Evolutionary conservation across 2,113 vertebrate species (phyloP), one percentile per base, ranked within the genome.

Genomic region (Globicephala melas): DNA sequence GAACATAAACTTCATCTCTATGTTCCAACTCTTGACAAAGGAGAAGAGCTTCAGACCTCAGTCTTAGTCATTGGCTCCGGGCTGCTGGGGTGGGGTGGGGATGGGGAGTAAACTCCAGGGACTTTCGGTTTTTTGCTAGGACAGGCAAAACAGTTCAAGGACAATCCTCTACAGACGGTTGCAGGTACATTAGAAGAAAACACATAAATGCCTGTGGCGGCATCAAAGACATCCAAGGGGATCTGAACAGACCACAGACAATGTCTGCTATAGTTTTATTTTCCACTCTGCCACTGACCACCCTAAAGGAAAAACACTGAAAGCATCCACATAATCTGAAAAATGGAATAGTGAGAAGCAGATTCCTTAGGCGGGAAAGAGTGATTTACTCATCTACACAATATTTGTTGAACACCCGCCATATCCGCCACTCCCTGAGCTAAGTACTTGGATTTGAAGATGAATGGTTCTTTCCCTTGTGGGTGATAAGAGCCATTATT

Each of bases 381-480:
- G 36, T n/a, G 3, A 83, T 31, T 74, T n/a, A 47, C 67, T 67
- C 21, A 44, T 68, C 84, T 67, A 47, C 20, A n/a, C 1, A 20
- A 0, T 73, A 38, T 58, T 53, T 87, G 10, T 38, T 73, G 96
- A 90, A 28, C 23, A 28, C 4, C n/a, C 90, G 12, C 11, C 4
- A 6, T 63, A 58, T 50, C 23, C 21, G 11, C 60, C 44, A 90
- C n/a, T 84, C 12, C 58, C 18, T 58, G 53, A 65, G 23, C 5
- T 62, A 91, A 89, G 14, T 55, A 14, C 71, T 89, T 89, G 23
- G 17, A 81, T 81, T 77, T 89, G 84, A 94, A 89, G 91, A 94
- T 50, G 36, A 89, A 65, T 53, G 2, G 13, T 53, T 84, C 62
- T 84, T 90, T 67, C 60, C 38, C 53, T 76, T 70, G 67, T 71